A percentile compares a stretch with the other conserved stretches of the same genome.
These are phyloP conservation scores for Aphrophora alni DNA, from an alignment of 2,888 invertebrate genomes.

Conservation along the genomic window DNA sequence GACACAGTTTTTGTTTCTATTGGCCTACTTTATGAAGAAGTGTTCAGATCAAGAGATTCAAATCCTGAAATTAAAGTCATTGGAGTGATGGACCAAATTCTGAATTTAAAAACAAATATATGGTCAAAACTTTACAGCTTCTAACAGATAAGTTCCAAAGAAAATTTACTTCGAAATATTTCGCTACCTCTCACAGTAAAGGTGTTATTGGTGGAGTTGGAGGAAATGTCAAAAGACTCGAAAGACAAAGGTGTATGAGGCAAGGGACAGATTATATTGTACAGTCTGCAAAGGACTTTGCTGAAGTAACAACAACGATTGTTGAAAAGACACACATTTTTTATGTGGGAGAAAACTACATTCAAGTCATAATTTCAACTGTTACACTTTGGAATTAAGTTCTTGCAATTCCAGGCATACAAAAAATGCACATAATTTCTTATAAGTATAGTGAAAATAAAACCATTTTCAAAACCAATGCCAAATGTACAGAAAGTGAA, in stretches of 20 bases:
- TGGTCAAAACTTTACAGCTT: neutral
- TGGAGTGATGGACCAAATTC: conserved; percentile 26
- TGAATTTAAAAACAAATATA: conserved; percentile 31
- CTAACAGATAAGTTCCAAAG: neutral
- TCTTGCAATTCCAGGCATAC: too few species aligned
- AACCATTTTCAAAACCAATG: too few species aligned
- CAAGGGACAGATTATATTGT: conserved; percentile 7
- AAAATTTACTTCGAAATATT: conserved; percentile 22
- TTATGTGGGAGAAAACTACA: too few species aligned
- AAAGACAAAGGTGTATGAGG: conserved; percentile 3
- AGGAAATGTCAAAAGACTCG: conserved; percentile 18
- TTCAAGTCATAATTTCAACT: too few species aligned
- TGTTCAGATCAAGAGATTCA: too few species aligned
- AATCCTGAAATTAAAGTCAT: neutral
- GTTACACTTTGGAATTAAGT: too few species aligned
- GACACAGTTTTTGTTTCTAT: too few species aligned
- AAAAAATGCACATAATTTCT: too few species aligned
- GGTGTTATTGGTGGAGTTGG: conserved; percentile 26
- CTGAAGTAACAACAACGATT: neutral
- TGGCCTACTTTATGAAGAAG: too few species aligned
- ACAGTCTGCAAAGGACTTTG: conserved; percentile 28
- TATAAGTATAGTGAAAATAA: too few species aligned
- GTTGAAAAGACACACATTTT: too few species aligned
- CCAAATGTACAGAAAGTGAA: too few species aligned
- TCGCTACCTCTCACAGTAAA: conserved; percentile 12